Conservation (phyloP, 2,888 invertebrate species). For the Metellina segmentata region DNA sequence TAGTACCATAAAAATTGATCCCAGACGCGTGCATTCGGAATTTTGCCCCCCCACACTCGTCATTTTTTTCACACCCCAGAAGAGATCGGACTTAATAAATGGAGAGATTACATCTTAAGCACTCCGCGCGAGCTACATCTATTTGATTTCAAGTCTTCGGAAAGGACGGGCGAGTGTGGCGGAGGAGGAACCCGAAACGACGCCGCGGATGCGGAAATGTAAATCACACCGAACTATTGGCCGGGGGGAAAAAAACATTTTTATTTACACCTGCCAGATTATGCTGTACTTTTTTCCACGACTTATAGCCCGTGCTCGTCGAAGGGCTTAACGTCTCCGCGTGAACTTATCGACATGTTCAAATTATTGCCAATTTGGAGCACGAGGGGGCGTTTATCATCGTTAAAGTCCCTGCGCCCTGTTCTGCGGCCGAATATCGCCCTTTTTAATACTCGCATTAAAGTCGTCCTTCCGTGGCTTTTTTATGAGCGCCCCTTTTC, state of each 20-base stretch:
- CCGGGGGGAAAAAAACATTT: not conserved
- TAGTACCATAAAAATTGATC: not conserved
- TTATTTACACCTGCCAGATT: not conserved
- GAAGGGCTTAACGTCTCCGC: constrained; percentile 34
- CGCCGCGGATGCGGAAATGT: not conserved
- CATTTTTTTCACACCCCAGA: no score
- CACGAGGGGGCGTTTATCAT: constrained; percentile 37
- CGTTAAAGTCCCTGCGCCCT: constrained; percentile 32
- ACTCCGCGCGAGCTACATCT: not conserved
- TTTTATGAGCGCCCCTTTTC: not conserved
- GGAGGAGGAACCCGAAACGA: not conserved
- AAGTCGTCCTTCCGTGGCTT: not conserved
- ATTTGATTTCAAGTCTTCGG: not conserved
- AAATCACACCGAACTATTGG: constrained; percentile 17
- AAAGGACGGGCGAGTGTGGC: not conserved
- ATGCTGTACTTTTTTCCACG: not conserved
- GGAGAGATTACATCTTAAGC: not conserved
- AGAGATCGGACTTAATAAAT: not conserved
- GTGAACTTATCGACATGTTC: constrained; percentile 54
- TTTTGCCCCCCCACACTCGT: not conserved
- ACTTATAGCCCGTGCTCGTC: not conserved
- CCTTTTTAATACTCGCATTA: constrained; percentile 27
- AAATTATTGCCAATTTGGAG: constrained; percentile 58
- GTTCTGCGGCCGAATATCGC: constrained; percentile 5
- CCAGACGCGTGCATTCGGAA: not conserved